These are phyloP conservation scores for Xenentodon cancila DNA, from an alignment of 2,797 vertebrate species.

Conservation along the genomic window DNA sequence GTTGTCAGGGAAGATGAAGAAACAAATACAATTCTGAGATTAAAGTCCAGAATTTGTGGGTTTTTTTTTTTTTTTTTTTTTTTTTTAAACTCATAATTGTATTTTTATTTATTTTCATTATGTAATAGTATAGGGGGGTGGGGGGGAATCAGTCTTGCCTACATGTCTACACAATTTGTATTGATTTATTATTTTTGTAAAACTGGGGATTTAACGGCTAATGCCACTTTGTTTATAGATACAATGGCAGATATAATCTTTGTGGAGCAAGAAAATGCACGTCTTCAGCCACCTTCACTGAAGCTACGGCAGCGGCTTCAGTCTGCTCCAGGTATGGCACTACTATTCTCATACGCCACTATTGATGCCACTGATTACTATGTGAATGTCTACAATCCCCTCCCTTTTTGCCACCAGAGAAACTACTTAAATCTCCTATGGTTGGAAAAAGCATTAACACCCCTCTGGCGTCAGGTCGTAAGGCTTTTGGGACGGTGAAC, in stretches of 20 bases:
- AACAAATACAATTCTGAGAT: too few species aligned
- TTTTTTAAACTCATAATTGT: too few species aligned
- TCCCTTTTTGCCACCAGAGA: conserved; percentile 42
- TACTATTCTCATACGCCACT: background rate
- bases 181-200: too few species aligned
- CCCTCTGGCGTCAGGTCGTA: conserved; percentile 60
- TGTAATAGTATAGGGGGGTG: too few species aligned
- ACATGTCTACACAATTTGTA: too few species aligned
- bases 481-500: conserved; percentile 69
- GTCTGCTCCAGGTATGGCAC: conserved; percentile 69
- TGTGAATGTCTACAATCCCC: background rate
- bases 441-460: conserved; percentile 48
- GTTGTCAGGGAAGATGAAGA: too few species aligned
- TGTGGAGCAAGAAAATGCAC: conserved; percentile 64
- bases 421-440: conserved; percentile 49
- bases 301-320: conserved; percentile 64
- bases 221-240: conserved; percentile 34
- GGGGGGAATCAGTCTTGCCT: too few species aligned
- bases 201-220: background rate
- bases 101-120: too few species aligned
- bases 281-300: conserved; percentile 42
- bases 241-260: conserved; percentile 64
- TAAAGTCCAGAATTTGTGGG: too few species aligned
- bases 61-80: too few species aligned
- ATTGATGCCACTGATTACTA: fast-evolving